Conservation (phyloP, 2,888 invertebrate species). For the Chaetogeoica ovagalla region DNA sequence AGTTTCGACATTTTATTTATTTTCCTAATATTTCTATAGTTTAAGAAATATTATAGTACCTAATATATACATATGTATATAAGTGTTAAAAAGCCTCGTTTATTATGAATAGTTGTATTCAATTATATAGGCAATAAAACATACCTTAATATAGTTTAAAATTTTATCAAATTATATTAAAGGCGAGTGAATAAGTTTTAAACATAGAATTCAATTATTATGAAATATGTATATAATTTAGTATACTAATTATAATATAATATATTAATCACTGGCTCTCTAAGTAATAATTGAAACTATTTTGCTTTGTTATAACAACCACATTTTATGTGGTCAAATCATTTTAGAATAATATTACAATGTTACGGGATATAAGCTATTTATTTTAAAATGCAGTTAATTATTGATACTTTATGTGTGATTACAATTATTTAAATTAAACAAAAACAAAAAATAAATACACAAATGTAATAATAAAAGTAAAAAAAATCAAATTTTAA, state of each 20-base stretch:
- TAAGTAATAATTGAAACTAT: not conserved
- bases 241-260: no score
- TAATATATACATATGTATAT: no score
- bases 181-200: not conserved
- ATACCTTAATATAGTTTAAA: no score
- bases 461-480: conserved; percentile 21
- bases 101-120: no score
- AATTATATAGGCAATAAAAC: no score
- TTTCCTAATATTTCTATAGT: no score
- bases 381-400: conserved; percentile 31
- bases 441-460: conserved; percentile 39
- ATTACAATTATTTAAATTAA: conserved; percentile 28
- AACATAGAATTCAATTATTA: not conserved
- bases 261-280: not conserved
- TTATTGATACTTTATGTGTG: conserved; percentile 12
- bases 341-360: conserved; percentile 42
- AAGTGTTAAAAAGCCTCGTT: no score
- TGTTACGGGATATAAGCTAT: conserved; percentile 14
- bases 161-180: not conserved
- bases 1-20: no score
- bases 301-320: not conserved
- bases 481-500: conserved; percentile 25
- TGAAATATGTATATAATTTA: not conserved
- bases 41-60: no score
- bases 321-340: not conserved